Evolutionary conservation across 1,140 invertebrate genomes (phyloP), one percentile per base, ranked within the genome.

Genomic region (Trachelipus rathkii): DNA sequence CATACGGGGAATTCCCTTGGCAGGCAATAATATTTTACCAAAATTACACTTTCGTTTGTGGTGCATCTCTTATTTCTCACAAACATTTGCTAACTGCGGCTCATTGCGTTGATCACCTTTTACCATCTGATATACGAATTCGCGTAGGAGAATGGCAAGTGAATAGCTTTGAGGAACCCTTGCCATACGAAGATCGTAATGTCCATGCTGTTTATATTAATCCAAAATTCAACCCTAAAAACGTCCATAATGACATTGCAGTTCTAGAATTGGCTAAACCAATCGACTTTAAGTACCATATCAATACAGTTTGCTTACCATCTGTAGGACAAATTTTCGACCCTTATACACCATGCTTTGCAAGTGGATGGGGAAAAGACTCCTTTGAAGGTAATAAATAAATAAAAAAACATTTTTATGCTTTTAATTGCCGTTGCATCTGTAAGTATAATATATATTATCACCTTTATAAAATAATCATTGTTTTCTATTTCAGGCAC

Each of bases 301-400:
- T 92, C 71, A 89, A 89, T 81, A 86, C 87, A 24, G 84, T 91
- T 13, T 85, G 85, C 77, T 69, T 85, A 19, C 84, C 84, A 0
- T 74, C 78, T 10, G 45, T 50, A 5, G 33, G 67, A 5, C 45
- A 46, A 15, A 24, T 73, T 13, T 45, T 44, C 5, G 13, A 44
- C 0, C 67, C 44, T 23, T 46, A 50, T 44, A 66, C 74, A 13
- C 73, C 66, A 4, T 95, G 93, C 83, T 88, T 90, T 69, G 92
- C 91, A 23, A 92, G 89, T 75, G 93, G 93, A 19, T 95, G 93
- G 93, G 93, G 93, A 24, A 94, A 93, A 83, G 86, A 89, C 77
- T 84, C 85, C 43, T 89, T 89, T 74, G 87, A 87, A 77, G n/a
- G n/a, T n/a, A n/a, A n/a, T n/a, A n/a, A n/a, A n/a, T n/a, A n/a